Evolutionary conservation across 2,797 vertebrate species (phyloP).

Genomic region (Rhyacichthys aspro): DNA sequence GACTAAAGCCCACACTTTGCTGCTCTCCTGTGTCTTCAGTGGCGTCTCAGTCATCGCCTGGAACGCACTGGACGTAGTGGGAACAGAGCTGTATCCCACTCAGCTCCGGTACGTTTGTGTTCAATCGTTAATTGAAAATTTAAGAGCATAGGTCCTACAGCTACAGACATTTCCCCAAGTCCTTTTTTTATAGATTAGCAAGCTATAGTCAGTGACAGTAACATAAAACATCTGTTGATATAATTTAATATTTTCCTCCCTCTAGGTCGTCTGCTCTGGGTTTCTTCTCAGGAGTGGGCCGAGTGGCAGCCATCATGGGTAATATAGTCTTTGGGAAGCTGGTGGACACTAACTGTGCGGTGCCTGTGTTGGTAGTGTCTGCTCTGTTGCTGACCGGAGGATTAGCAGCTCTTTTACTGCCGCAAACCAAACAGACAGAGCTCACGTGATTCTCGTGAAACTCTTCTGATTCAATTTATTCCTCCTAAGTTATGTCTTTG

Average conservation of each 20-base stretch:
- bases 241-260: not conserved
- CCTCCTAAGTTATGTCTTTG: fast-evolving
- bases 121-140: too few relatives aligned
- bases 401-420: constrained; percentile 69
- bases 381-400: constrained; percentile 74
- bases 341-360: constrained; percentile 76
- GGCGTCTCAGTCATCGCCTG: constrained; percentile 80
- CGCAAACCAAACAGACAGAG: constrained; percentile 73
- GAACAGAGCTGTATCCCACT: constrained; percentile 82
- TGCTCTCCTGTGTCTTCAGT: constrained; percentile 81
- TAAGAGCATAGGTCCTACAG: too few relatives aligned
- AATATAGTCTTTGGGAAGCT: constrained; percentile 79
- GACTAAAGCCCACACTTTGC: constrained; percentile 76
- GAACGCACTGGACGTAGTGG: constrained; percentile 82
- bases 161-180: too few relatives aligned
- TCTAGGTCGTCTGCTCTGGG: constrained; percentile 81
- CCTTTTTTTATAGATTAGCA: too few relatives aligned
- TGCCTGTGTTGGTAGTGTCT: constrained; percentile 79
- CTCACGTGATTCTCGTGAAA: constrained; percentile 77
- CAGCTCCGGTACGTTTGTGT: constrained; percentile 70
- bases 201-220: too few relatives aligned
- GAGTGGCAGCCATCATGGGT: constrained; percentile 77
- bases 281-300: constrained; percentile 79
- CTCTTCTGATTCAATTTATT: too few relatives aligned
- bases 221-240: too few relatives aligned